Evolutionary conservation across 2,888 invertebrate genomes (phyloP).

Genomic region (Drosophila eohydei): DNA sequence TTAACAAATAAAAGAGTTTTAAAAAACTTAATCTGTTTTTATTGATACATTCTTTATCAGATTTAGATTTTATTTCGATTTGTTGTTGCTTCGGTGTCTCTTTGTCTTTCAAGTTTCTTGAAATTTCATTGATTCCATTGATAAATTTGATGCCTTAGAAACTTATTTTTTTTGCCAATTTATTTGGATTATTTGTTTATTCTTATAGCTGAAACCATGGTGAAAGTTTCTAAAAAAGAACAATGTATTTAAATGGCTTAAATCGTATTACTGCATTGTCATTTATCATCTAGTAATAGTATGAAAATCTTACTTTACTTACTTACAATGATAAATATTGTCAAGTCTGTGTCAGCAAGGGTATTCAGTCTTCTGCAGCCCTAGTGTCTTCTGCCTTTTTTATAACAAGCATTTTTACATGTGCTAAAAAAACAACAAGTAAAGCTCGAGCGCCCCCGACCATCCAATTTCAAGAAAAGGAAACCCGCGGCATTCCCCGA

Average conservation of each 20-base stretch:
- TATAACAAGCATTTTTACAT: constrained; percentile 79
- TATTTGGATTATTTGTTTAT: background rate
- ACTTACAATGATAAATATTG: background rate
- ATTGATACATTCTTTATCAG: background rate
- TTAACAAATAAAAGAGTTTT: background rate
- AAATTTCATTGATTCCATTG: too few relatives aligned
- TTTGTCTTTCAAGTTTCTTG: background rate
- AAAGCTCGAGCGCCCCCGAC: constrained; percentile 14
- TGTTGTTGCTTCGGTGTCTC: background rate
- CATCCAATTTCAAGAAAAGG: constrained; percentile 23
- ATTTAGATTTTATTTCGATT: background rate
- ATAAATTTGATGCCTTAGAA: too few relatives aligned
- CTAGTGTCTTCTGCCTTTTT: constrained; percentile 13
- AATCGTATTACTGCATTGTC: background rate
- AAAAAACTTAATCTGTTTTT: background rate
- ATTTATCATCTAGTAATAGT: background rate
- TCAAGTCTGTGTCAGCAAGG: background rate
- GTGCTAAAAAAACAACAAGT: constrained; percentile 68
- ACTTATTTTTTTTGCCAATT: background rate
- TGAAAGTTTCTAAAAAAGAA: background rate
- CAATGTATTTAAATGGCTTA: background rate
- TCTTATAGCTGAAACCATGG: background rate
- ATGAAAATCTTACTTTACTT: background rate
- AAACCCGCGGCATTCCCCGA: constrained; percentile 43
- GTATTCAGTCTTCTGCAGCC: constrained; percentile 1